phyloP scores from a whole-genome alignment of 2,113 vertebrate genomes.

The Onychostruthus taczanowskii region DNA sequence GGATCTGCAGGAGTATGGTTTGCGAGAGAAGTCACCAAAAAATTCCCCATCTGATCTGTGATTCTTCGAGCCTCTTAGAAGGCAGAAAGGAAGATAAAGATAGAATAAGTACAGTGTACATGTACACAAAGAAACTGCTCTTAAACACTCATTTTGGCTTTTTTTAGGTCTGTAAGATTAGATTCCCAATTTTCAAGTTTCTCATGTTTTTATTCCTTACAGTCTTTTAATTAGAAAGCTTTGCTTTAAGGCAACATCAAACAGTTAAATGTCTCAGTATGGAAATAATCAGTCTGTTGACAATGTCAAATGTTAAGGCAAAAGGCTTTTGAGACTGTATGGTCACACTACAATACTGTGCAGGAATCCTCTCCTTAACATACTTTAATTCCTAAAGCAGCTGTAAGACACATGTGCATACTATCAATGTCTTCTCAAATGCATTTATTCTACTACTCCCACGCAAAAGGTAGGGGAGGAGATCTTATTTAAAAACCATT shows the following conservation, averaged over 20 bases:
- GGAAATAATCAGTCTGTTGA: background rate
- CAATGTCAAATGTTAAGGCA: background rate
- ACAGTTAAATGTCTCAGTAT: background rate
- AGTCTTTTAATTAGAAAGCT: background rate
- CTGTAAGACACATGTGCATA: background rate
- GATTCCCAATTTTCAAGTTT: background rate
- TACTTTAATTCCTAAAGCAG: background rate
- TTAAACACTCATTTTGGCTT: background rate
- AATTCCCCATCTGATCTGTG: fast-evolving
- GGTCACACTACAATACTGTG: background rate
- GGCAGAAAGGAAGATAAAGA: background rate
- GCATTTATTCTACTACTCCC: background rate
- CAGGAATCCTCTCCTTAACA: background rate
- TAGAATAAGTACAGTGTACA: background rate
- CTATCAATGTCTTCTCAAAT: background rate
- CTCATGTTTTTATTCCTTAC: background rate
- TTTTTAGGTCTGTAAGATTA: background rate
- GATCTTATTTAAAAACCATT: slow-evolving; percentile 16
- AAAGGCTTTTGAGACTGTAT: background rate
- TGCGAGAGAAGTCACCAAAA: background rate
- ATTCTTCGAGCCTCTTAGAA: background rate
- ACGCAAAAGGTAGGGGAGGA: background rate
- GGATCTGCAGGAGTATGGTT: background rate
- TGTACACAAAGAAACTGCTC: background rate
- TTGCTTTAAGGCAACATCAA: background rate